These are phyloP conservation scores for Drosophila suboccidentalis DNA, from an alignment of 2,888 invertebrate species.

Conservation along the genomic window DNA sequence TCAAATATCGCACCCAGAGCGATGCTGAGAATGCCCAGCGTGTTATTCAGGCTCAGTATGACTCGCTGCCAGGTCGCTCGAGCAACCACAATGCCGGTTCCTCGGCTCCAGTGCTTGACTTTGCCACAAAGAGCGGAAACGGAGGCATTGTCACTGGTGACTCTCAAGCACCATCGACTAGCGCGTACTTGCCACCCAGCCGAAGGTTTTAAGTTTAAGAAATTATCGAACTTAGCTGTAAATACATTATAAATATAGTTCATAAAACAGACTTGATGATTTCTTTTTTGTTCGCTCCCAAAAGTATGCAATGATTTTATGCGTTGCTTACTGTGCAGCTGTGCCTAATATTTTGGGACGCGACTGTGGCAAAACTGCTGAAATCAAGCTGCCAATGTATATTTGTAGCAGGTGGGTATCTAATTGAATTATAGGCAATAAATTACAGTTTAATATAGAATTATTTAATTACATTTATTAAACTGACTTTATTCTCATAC, in stretches of 20 bases:
- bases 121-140: slow-evolving; percentile 59
- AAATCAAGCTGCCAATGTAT: background rate
- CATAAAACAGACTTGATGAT: slow-evolving; percentile 1
- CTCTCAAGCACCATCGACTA: slow-evolving; percentile 47
- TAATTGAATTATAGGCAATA: background rate
- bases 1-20: slow-evolving; percentile 82
- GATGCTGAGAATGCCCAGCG: slow-evolving; percentile 83
- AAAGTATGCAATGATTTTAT: slow-evolving; percentile 38
- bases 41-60: slow-evolving; percentile 82
- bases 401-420: background rate
- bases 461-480: background rate
- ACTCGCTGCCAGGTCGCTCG: slow-evolving; percentile 73
- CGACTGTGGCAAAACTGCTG: slow-evolving; percentile 17
- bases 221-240: slow-evolving; percentile 21
- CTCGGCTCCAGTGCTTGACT: slow-evolving; percentile 76
- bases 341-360: slow-evolving; percentile 11
- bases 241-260: slow-evolving; percentile 31
- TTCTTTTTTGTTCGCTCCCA: background rate
- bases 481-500: background rate
- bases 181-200: slow-evolving; percentile 73
- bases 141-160: slow-evolving; percentile 27
- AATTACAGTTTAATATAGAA: background rate
- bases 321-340: background rate
- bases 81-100: slow-evolving; percentile 71
- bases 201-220: slow-evolving; percentile 67